Percentiles rank a stretch among this genome's conserved stretches.
Evolutionary conservation across 2,797 vertebrate species (phyloP).

Genomic region (Mareca strepera): DNA sequence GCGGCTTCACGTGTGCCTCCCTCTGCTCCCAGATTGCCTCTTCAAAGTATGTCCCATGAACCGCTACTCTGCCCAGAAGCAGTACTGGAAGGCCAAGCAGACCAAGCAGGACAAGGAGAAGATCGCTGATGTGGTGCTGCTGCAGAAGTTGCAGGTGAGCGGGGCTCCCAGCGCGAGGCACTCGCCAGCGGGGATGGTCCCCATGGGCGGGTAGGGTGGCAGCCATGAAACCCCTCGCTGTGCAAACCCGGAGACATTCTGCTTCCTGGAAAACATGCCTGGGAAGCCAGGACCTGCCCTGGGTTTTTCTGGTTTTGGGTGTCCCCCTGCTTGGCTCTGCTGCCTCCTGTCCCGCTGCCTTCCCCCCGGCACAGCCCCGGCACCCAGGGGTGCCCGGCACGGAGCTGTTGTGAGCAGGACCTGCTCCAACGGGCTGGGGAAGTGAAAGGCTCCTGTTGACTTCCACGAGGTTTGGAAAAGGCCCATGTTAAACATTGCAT

Average conservation of each 20-base stretch:
- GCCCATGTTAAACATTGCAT: constrained; percentile 66
- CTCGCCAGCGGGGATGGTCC: rapidly evolving
- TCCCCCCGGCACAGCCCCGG: neutral
- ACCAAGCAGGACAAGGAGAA: constrained; percentile 98
- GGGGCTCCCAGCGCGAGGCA: too few relatives aligned
- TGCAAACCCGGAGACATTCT: neutral
- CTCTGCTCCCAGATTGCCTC: constrained; percentile 87
- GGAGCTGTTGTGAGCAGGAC: neutral
- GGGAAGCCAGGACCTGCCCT: neutral
- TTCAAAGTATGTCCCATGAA: constrained; percentile 99
- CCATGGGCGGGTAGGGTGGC: neutral
- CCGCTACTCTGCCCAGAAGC: constrained; percentile 97
- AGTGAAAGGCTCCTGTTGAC: constrained; percentile 46
- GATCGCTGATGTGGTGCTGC: constrained; percentile 90
- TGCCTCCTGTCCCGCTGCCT: neutral
- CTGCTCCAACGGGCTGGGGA: constrained; percentile 11
- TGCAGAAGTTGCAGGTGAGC: constrained; percentile 95
- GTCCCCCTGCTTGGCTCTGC: neutral
- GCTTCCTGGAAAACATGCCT: neutral
- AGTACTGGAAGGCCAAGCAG: constrained; percentile 98
- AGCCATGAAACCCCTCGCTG: rapidly evolving
- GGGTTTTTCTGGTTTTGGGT: neutral
- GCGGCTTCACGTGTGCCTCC: neutral
- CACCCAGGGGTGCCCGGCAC: neutral
- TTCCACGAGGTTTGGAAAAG: constrained; percentile 51